phyloP scores from a whole-genome alignment of 2,888 invertebrate species.

The Hymenopus coronatus region DNA sequence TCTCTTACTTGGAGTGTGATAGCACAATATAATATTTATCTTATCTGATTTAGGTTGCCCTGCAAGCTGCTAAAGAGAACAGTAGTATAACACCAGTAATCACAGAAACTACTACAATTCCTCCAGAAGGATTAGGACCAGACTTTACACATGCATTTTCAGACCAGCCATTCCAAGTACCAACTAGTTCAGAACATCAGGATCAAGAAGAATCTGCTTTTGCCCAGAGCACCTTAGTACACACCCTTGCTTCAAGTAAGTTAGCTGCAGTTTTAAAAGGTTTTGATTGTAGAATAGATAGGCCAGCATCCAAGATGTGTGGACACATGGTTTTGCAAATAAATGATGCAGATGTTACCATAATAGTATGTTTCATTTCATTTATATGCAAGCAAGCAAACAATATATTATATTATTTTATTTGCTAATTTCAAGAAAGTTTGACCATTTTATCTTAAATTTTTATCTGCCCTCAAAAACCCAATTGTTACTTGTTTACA shows the following conservation, averaged over 20 bases:
- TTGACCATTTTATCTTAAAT: too few species aligned
- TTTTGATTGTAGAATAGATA: too few species aligned
- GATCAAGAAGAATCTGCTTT: slow-evolving; percentile 25
- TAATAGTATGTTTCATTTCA: too few species aligned
- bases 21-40: background rate
- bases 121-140: slow-evolving; percentile 19
- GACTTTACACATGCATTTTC: slow-evolving; percentile 33
- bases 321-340: too few species aligned
- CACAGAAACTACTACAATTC: background rate
- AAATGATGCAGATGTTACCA: too few species aligned
- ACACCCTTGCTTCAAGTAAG: slow-evolving; percentile 23
- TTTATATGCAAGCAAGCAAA: too few species aligned
- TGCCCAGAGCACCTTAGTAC: slow-evolving; percentile 25
- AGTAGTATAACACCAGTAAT: background rate
- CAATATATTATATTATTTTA: too few species aligned
- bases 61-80: background rate
- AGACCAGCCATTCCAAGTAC: slow-evolving; percentile 30
- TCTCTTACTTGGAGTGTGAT: background rate
- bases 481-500: too few species aligned
- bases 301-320: too few species aligned
- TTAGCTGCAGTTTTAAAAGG: background rate
- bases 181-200: slow-evolving; percentile 10
- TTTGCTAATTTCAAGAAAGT: too few species aligned
- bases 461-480: too few species aligned
- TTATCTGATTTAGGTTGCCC: background rate